Conservation (phyloP, 2,113 vertebrate species). For the Menura novaehollandiae region DNA sequence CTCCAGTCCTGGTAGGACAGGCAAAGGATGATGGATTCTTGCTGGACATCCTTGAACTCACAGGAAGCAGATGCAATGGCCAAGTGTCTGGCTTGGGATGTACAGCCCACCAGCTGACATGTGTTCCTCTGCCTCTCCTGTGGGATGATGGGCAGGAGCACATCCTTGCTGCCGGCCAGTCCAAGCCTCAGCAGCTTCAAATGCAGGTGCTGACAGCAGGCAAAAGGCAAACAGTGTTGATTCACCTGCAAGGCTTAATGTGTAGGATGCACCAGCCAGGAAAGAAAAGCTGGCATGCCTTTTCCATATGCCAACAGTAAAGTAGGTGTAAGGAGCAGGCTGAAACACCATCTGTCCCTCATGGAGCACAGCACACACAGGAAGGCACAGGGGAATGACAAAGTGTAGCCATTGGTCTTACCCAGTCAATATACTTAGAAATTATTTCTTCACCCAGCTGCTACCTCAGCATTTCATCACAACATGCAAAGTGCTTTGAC, state of each 20-base stretch:
- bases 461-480: background rate
- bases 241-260: background rate
- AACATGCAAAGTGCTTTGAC: background rate
- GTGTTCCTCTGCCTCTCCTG: rapidly evolving
- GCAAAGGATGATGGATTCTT: background rate
- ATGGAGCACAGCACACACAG: background rate
- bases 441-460: background rate
- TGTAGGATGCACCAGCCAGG: background rate
- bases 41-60: background rate
- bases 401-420: background rate
- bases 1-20: too few species aligned
- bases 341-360: background rate
- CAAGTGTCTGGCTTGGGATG: background rate
- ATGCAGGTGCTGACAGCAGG: background rate
- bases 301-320: background rate
- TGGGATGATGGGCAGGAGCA: background rate
- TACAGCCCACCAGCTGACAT: background rate
- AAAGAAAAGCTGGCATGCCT: background rate
- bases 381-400: background rate
- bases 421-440: background rate
- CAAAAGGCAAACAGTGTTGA: background rate
- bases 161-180: background rate
- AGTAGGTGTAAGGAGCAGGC: background rate
- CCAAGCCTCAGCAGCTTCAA: background rate
- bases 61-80: rapidly evolving